Base-by-base conservation (phyloP, 2,797 vertebrate species). In the Pitangus sulphuratus region DNA sequence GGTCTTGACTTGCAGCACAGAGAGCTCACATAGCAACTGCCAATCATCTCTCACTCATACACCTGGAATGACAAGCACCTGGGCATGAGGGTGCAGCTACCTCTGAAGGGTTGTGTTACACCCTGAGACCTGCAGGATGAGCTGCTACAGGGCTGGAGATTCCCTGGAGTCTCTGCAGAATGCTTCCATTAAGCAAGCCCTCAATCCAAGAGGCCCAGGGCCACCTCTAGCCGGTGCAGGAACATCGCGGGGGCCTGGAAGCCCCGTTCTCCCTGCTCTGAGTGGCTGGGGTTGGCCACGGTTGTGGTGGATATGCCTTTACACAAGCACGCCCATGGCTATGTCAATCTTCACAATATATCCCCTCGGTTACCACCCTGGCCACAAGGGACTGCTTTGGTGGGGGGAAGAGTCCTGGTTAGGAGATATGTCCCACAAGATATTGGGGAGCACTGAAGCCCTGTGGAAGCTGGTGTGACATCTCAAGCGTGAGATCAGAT, bases 341-440 rank as follows among this genome's bases (percentile, higher is more conserved):
- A 16, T 16, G 14, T 40, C n/a, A 19, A 11, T 56, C 53, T 56
- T 77, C 30, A 11, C 26, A 57, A 61, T 7, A 12, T 15, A 65
- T 8, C 3, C 7, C 24, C 11, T n/a, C 35, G 1, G 1, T n/a
- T 20, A 66, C 19, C 17, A 64, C 12, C 8, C 60, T 82, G 42
- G 24, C 12, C 57, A 31, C 31, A 57, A 37, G 51, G 7, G 19
- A 18, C 12, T 51, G 42, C 71, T 74, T 31, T 70, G 57, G 42
- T 19, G 13, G 13, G 3, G 5, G 5, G 14, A 4, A 35, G 53
- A 66, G 13, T 53, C 47, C 60, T 70, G 69, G 51, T 10, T 42
- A 22, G 51, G 31, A 31, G 17, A 1, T 33, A 25, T 0, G 0
- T 54, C 37, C 51, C 18, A 28, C 20, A 56, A 21, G 31, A 57